phyloP scores from a whole-genome alignment of 1,140 invertebrate genomes.

The Scaptomyza graminum region DNA sequence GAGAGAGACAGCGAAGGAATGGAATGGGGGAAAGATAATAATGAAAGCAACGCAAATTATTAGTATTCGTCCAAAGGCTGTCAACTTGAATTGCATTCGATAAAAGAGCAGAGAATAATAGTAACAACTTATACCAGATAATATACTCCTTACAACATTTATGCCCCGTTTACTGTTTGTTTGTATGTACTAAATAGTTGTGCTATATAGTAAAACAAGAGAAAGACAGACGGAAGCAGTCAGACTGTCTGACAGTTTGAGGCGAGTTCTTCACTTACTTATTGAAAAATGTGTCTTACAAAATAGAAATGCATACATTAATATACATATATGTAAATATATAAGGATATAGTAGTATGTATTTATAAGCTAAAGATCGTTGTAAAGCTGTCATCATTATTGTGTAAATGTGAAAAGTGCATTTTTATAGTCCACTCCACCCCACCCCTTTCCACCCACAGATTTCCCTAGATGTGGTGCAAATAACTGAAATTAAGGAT shows the following conservation, averaged over 20 bases:
- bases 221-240: conserved; percentile 1
- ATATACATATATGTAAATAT: conserved; percentile 19
- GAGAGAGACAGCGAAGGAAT: conserved; percentile 1
- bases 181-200: conserved; percentile 23
- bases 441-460: not conserved
- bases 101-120: conserved; percentile 19
- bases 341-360: conserved; percentile 18
- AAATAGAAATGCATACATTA: conserved; percentile 24
- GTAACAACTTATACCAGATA: conserved; percentile 6
- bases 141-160: not conserved
- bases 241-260: conserved; percentile 28
- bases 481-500: conserved; percentile 27
- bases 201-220: conserved; percentile 33
- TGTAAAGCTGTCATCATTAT: conserved; percentile 43
- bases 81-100: conserved; percentile 32
- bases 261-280: conserved; percentile 69
- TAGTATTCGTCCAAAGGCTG: conserved; percentile 37
- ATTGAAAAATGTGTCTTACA: conserved; percentile 77
- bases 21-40: not conserved
- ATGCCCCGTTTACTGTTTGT: not conserved
- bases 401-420: conserved; percentile 17
- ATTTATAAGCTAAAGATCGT: conserved; percentile 24
- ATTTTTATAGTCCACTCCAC: conserved; percentile 12
- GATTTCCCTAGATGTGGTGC: conserved; percentile 28
- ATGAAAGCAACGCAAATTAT: conserved; percentile 14